Conservation (phyloP, 2,113 vertebrate genomes). For the Machaerirhynchus nigripectus region DNA sequence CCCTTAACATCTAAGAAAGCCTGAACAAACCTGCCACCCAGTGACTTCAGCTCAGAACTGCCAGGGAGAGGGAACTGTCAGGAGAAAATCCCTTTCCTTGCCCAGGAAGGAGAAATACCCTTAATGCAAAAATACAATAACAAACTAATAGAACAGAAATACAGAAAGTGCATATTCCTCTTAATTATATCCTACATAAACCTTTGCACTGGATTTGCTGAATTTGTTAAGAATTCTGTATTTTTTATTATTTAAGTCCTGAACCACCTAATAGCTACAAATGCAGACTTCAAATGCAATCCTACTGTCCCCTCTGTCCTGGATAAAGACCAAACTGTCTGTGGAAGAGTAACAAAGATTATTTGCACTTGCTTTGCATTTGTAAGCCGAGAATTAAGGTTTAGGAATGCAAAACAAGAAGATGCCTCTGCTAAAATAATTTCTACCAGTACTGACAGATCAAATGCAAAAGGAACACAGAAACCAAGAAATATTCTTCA, state of each 20-base stretch:
- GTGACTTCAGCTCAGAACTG: conserved; percentile 37
- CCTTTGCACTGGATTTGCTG: background rate
- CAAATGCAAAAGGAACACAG: background rate
- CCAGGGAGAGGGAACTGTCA: background rate
- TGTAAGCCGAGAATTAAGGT: background rate
- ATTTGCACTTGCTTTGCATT: background rate
- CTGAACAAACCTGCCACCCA: conserved; percentile 50
- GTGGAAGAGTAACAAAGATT: background rate
- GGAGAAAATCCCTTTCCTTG: background rate
- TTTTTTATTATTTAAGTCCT: background rate
- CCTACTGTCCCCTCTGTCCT: background rate
- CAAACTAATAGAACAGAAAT: background rate
- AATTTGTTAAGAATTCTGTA: background rate
- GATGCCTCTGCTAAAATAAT: background rate
- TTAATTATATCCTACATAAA: background rate
- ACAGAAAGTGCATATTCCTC: background rate
- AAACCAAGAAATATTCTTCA: background rate
- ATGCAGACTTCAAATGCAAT: background rate
- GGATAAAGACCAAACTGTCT: background rate
- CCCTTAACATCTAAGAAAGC: background rate
- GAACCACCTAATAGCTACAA: background rate
- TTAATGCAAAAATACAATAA: background rate
- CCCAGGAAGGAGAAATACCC: background rate
- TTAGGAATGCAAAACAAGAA: background rate
- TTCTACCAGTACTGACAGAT: background rate